phyloP scores from a whole-genome alignment of 1,140 invertebrate species.

The Drosophila athabasca region DNA sequence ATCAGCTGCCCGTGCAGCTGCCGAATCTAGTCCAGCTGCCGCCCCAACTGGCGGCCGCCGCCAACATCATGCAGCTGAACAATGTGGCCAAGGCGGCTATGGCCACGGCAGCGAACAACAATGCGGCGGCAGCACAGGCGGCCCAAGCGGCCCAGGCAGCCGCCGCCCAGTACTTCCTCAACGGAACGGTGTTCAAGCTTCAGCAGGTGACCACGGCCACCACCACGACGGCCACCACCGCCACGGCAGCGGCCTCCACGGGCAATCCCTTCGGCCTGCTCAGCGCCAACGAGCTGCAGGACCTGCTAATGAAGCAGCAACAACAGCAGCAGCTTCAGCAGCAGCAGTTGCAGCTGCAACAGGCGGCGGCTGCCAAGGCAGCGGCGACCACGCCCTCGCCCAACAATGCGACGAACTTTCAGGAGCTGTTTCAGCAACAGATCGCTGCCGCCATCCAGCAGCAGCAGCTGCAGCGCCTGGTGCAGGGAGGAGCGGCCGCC shows the following conservation, averaged over 20 bases:
- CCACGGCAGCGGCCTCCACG: constrained; percentile 58
- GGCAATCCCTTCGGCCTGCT: constrained; percentile 73
- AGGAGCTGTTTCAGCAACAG: constrained; percentile 76
- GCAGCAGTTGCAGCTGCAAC: constrained; percentile 41
- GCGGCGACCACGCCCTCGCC: constrained; percentile 8
- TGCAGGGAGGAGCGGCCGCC: constrained; percentile 41
- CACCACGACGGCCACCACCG: constrained; percentile 78
- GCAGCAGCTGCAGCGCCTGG: constrained; percentile 67
- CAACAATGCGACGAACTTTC: constrained; percentile 50
- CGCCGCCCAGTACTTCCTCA: constrained; percentile 80
- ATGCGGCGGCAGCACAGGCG: constrained; percentile 60
- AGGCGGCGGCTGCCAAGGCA: constrained; percentile 36
- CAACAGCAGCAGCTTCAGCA: constrained; percentile 52
- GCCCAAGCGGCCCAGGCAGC: constrained; percentile 76
- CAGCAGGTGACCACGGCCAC: constrained; percentile 81
- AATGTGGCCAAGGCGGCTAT: constrained; percentile 71
- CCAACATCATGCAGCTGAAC: constrained; percentile 80
- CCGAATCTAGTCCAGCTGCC: constrained; percentile 83
- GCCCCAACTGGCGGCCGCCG: constrained; percentile 74
- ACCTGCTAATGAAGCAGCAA: constrained; percentile 70
- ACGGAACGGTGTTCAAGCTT: constrained; percentile 82
- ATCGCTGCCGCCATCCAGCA: constrained; percentile 66
- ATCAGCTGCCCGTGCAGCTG: constrained; percentile 79
- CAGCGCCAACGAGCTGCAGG: constrained; percentile 66
- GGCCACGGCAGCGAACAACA: constrained; percentile 64